These are phyloP conservation scores for Drosophila baimaii DNA, from an alignment of 1,140 invertebrate genomes.

Conservation along the genomic window DNA sequence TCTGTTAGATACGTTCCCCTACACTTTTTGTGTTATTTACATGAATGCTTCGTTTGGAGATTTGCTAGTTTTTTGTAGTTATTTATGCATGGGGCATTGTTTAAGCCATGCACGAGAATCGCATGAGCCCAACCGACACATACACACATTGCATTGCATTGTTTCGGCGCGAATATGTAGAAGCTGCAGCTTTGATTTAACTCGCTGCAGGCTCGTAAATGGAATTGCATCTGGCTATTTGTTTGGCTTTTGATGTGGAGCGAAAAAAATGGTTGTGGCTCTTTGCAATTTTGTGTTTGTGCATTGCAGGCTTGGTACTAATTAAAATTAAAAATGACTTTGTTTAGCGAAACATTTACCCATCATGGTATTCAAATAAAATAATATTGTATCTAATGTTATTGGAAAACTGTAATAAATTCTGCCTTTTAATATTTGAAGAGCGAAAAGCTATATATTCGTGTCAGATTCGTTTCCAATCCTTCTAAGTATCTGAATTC, in stretches of 20 bases:
- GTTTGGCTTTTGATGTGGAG: conserved; percentile 9
- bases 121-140: conserved; percentile 21
- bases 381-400: neutral
- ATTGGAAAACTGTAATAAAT: neutral
- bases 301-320: neutral
- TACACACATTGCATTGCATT: conserved; percentile 43
- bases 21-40: conserved; percentile 37
- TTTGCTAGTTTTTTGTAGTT: conserved; percentile 59
- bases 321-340: conserved; percentile 1
- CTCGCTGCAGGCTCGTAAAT: conserved; percentile 46
- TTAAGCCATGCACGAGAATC: conserved; percentile 58
- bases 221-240: conserved; percentile 26
- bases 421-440: neutral
- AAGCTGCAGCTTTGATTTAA: conserved; percentile 66
- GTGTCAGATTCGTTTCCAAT: too few species aligned
- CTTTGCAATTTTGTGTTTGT: conserved; percentile 26
- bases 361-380: neutral
- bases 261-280: conserved; percentile 8
- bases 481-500: too few species aligned
- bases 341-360: neutral
- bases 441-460: neutral
- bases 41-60: conserved; percentile 40
- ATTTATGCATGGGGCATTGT: conserved; percentile 79
- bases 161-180: conserved; percentile 57
- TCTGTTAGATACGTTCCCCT: conserved; percentile 69